Conservation (phyloP, 2,113 vertebrate species). For the Megaptera novaeangliae region DNA sequence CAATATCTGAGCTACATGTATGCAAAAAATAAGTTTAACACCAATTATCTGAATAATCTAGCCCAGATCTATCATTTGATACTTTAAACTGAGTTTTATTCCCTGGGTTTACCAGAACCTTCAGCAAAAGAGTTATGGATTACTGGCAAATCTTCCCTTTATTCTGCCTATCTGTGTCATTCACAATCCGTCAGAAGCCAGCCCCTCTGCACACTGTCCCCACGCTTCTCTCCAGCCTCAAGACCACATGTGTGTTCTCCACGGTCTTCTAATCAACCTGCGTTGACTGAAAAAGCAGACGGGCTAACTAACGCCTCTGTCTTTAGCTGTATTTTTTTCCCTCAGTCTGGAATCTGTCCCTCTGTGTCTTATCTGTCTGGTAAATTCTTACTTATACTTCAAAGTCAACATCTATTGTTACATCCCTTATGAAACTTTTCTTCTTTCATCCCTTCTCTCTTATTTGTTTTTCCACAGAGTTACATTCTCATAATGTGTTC, state of each 20-base stretch:
- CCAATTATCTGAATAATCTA: not conserved
- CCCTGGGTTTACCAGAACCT: not conserved
- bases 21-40: not conserved
- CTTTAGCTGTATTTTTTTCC: not conserved
- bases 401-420: not conserved
- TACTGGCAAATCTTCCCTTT: not conserved
- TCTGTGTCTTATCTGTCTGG: not conserved
- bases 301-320: not conserved
- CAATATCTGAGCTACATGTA: not conserved
- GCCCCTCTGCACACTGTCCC: not conserved
- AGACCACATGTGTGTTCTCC: fast-evolving
- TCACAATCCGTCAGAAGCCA: not conserved
- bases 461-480: fast-evolving
- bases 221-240: not conserved
- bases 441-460: not conserved
- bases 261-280: not conserved
- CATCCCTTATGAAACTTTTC: not conserved
- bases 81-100: not conserved
- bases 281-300: fast-evolving
- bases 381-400: not conserved
- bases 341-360: no score
- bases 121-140: not conserved
- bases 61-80: not conserved
- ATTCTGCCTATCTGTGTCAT: not conserved
- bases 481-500: fast-evolving